Evolutionary conservation across 2,113 vertebrate species (phyloP).

Genomic region (Daboia siamensis): DNA sequence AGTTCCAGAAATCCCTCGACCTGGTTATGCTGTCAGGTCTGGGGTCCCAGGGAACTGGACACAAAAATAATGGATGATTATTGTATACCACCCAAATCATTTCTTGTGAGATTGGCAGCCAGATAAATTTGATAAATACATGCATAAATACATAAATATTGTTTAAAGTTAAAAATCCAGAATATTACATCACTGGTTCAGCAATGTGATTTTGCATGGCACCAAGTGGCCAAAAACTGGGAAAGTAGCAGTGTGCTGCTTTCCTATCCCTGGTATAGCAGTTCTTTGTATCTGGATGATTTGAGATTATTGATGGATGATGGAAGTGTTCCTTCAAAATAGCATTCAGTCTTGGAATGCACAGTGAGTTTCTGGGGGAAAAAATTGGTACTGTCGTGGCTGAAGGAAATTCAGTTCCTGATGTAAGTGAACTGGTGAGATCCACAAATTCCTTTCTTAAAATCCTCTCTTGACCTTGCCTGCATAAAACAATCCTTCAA

Average conservation of each 20-base stretch:
- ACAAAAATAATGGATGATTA: too few species aligned
- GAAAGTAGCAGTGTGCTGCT: neutral
- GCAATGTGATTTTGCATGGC: neutral
- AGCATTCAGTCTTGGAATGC: neutral
- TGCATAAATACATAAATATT: neutral
- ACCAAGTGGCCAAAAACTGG: neutral
- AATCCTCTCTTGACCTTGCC: neutral
- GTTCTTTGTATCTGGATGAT: neutral
- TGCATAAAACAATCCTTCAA: neutral
- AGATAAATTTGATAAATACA: too few species aligned
- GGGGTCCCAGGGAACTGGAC: too few species aligned
- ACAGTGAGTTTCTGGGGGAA: neutral
- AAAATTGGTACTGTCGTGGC: neutral
- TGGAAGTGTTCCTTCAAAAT: neutral
- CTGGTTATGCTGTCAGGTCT: too few species aligned
- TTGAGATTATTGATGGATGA: neutral
- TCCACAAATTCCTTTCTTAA: neutral
- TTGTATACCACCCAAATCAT: too few species aligned
- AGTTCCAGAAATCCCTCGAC: too few species aligned
- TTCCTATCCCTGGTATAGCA: neutral
- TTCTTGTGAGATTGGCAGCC: too few species aligned
- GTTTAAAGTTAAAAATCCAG: neutral
- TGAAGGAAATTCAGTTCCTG: neutral
- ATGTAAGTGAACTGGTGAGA: neutral
- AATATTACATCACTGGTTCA: neutral